phyloP scores from a whole-genome alignment of 2,113 vertebrate species.

The Turnix velox region DNA sequence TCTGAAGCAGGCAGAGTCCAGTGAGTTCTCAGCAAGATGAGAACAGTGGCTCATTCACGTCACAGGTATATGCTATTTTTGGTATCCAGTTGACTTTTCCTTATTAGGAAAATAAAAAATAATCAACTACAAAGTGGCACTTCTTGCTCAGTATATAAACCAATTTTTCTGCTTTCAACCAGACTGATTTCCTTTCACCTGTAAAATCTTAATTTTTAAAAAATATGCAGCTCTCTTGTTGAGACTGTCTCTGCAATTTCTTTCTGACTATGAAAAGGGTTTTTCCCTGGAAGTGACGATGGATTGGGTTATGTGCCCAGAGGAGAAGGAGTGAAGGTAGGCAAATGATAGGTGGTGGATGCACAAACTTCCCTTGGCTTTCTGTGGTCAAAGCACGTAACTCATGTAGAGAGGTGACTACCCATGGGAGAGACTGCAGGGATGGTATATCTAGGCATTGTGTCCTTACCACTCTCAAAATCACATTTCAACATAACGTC shows the following conservation, averaged over 20 bases:
- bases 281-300: background rate
- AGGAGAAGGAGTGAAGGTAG: background rate
- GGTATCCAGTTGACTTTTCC: background rate
- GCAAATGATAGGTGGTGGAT: background rate
- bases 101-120: slow-evolving; percentile 10
- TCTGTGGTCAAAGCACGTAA: background rate
- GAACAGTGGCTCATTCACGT: slow-evolving; percentile 32
- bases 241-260: background rate
- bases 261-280: background rate
- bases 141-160: background rate
- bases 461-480: background rate
- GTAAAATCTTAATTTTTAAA: background rate
- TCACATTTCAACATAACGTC: background rate
- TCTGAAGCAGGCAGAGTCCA: background rate
- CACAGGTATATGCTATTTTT: slow-evolving; percentile 39
- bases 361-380: background rate
- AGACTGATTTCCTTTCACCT: background rate
- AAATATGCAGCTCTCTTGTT: background rate
- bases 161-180: background rate
- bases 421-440: accelerated
- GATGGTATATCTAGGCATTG: background rate
- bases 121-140: background rate
- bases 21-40: slow-evolving; percentile 28
- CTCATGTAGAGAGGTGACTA: background rate
- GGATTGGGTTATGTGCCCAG: background rate